phyloP scores from a whole-genome alignment of 2,888 invertebrate species.

The Iselma pallidipennis region DNA sequence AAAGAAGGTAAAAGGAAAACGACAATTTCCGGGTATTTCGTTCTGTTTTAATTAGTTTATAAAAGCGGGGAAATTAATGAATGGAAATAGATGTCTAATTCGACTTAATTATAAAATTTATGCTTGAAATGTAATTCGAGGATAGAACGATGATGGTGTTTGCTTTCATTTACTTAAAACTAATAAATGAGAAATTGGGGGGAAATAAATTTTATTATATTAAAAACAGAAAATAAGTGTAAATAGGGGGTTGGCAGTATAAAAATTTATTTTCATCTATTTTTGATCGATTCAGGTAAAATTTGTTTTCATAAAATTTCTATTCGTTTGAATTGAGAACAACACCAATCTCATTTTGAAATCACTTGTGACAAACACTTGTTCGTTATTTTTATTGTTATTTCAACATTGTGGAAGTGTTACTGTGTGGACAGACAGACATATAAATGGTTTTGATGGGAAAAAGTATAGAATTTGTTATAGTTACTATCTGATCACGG shows the following conservation, averaged over 20 bases:
- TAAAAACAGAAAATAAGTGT: too few species aligned
- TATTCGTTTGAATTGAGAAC: not conserved
- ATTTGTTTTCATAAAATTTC: too few species aligned
- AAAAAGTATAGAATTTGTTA: not conserved
- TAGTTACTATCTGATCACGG: not conserved
- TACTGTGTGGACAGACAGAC: not conserved
- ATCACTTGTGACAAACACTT: not conserved
- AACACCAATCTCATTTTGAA: not conserved
- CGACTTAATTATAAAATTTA: not conserved
- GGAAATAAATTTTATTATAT: too few species aligned
- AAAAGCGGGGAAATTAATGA: not conserved
- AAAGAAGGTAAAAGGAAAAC: constrained; percentile 49
- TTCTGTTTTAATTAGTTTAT: not conserved
- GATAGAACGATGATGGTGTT: too few species aligned
- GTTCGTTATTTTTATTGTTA: constrained; percentile 4
- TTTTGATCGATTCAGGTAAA: too few species aligned
- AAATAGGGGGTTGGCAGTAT: too few species aligned
- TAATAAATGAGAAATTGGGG: too few species aligned
- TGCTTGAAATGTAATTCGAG: not conserved
- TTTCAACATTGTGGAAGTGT: not conserved
- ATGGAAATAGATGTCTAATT: not conserved
- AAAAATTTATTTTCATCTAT: too few species aligned
- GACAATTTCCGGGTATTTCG: not conserved
- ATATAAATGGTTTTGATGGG: not conserved
- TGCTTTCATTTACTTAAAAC: too few species aligned